Evolutionary conservation across 2,888 invertebrate species (phyloP).

Genomic region (Leptinotarsa peninsularis): DNA sequence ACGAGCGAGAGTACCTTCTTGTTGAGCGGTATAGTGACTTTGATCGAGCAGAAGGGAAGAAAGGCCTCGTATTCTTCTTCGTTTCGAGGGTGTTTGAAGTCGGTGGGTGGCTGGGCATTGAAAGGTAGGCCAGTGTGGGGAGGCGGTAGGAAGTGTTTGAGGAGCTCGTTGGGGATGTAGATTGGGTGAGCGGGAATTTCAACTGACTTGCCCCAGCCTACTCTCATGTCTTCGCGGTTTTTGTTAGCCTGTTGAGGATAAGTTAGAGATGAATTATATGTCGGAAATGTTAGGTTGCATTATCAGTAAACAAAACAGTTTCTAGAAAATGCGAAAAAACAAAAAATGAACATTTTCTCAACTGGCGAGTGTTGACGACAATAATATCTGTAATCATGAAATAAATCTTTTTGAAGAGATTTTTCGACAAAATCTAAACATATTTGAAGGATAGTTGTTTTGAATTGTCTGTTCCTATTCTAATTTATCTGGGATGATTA

Average conservation of each 20-base stretch:
- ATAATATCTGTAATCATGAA: too few species aligned
- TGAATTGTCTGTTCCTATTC: too few species aligned
- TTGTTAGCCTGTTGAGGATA: slow-evolving; percentile 71
- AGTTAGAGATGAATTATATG: too few species aligned
- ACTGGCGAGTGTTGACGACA: neutral
- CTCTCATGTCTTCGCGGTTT: slow-evolving; percentile 91
- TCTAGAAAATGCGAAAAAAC: neutral
- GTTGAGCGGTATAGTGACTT: slow-evolving; percentile 73
- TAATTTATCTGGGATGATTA: too few species aligned
- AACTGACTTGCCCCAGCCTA: slow-evolving; percentile 98
- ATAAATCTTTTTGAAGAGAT: too few species aligned
- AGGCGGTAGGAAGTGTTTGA: slow-evolving; percentile 85
- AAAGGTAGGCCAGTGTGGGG: slow-evolving; percentile 95
- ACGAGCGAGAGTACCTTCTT: slow-evolving; percentile 90
- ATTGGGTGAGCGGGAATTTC: slow-evolving; percentile 95
- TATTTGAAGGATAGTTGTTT: too few species aligned
- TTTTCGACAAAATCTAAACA: too few species aligned
- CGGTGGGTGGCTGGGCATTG: slow-evolving; percentile 86
- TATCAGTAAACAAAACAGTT: neutral
- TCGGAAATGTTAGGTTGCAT: neutral
- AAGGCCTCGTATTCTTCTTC: slow-evolving; percentile 49
- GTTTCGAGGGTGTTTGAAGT: slow-evolving; percentile 46
- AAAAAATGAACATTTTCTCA: neutral
- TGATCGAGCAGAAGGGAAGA: slow-evolving; percentile 61
- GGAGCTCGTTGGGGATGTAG: slow-evolving; percentile 90